A percentile compares a stretch with the other conserved stretches of the same genome.
Conservation (phyloP, 2,888 invertebrate genomes). For the Rhyacophila evoluta region DNA sequence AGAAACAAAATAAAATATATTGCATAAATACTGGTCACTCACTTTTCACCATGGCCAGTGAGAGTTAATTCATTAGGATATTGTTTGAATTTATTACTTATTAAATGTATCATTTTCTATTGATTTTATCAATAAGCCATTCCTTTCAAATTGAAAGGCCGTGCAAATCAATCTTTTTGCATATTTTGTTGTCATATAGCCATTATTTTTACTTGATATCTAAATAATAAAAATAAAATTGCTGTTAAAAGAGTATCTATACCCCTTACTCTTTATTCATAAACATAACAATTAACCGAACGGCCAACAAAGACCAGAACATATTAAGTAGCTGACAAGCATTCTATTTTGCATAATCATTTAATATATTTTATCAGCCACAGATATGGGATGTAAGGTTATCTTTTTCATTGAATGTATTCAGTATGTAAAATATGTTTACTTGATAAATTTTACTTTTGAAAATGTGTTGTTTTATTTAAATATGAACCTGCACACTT, state of each 20-base stretch:
- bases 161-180: too few relatives aligned
- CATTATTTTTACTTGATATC: neutral
- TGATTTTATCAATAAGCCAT: too few relatives aligned
- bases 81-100: too few relatives aligned
- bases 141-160: too few relatives aligned
- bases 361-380: neutral
- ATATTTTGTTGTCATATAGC: too few relatives aligned
- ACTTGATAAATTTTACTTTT: constrained; percentile 15
- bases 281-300: neutral
- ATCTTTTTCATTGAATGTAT: neutral
- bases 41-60: too few relatives aligned
- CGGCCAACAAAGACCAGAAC: neutral
- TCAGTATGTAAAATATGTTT: neutral
- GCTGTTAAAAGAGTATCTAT: neutral
- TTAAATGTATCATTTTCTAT: too few relatives aligned
- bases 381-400: constrained; percentile 4
- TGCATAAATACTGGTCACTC: too few relatives aligned
- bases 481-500: too few relatives aligned
- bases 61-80: too few relatives aligned
- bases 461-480: neutral
- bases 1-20: too few relatives aligned
- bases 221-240: neutral
- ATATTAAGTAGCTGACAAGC: neutral
- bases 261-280: neutral
- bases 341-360: neutral